phyloP scores from a whole-genome alignment of 2,113 vertebrate species.

The Lophochroa leadbeateri region DNA sequence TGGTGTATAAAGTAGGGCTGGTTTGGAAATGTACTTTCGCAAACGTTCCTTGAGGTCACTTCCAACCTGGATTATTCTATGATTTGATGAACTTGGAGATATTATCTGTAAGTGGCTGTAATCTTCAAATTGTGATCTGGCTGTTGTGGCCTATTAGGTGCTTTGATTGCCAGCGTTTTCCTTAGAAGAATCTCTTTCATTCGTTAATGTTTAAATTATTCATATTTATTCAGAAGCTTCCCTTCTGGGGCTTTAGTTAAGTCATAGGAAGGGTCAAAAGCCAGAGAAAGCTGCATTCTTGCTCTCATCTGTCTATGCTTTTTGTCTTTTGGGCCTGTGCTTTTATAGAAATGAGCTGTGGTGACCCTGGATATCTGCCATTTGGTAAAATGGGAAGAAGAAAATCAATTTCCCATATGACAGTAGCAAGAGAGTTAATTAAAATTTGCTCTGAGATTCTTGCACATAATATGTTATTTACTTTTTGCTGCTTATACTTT shows the following conservation, averaged over 20 bases:
- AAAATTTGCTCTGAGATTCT: conserved; percentile 20
- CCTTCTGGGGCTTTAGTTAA: not conserved
- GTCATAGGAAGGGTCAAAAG: not conserved
- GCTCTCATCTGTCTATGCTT: not conserved
- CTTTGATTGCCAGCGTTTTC: not conserved
- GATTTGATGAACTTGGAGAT: not conserved
- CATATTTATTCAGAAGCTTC: not conserved
- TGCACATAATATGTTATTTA: conserved; percentile 24
- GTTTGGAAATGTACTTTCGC: not conserved
- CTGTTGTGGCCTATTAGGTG: not conserved
- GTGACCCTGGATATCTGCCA: conserved; percentile 18
- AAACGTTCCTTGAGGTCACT: not conserved
- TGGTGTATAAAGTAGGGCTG: not conserved
- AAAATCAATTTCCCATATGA: not conserved
- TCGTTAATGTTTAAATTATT: conserved; percentile 50
- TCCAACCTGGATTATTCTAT: not conserved
- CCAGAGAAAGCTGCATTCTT: not conserved
- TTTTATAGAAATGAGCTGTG: conserved; percentile 27
- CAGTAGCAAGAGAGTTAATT: conserved; percentile 25
- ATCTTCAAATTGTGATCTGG: not conserved
- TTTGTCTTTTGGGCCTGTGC: not conserved
- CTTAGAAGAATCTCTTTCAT: conserved; percentile 9
- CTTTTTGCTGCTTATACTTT: conserved; percentile 19
- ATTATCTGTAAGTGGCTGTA: not conserved
- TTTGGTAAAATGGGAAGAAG: not conserved